These are phyloP conservation scores for Balaeniceps rex DNA, from an alignment of 2,113 vertebrate species.

Conservation along the genomic window DNA sequence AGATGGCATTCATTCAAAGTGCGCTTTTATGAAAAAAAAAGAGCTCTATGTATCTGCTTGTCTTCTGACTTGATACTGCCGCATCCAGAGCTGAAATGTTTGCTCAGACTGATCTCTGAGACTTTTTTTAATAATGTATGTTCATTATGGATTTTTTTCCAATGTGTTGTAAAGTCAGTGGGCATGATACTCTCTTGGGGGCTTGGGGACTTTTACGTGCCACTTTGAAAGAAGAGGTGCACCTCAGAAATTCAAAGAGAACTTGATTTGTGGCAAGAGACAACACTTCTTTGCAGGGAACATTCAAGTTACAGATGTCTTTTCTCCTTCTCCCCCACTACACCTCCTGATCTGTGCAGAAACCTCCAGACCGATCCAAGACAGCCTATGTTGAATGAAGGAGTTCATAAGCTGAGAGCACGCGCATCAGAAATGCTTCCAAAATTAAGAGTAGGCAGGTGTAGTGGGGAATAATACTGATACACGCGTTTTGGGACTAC, in stretches of 20 bases:
- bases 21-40: not conserved
- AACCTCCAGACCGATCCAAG: rapidly evolving
- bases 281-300: not conserved
- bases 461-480: not conserved
- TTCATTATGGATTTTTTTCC: not conserved
- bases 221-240: not conserved
- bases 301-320: not conserved
- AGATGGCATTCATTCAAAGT: not conserved
- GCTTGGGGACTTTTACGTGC: not conserved
- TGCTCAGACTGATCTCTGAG: not conserved
- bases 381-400: not conserved
- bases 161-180: not conserved
- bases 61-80: not conserved
- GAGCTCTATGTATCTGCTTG: not conserved
- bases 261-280: not conserved
- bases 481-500: not conserved
- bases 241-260: not conserved
- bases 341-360: not conserved
- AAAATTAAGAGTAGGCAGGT: not conserved
- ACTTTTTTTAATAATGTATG: not conserved
- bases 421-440: not conserved
- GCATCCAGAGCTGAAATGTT: not conserved
- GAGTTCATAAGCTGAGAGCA: not conserved
- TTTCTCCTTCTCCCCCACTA: not conserved
- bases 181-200: not conserved